A percentile compares a stretch with the other conserved stretches of the same genome.
Conservation (phyloP, 2,888 invertebrate species). For the Blomia tropicalis region DNA sequence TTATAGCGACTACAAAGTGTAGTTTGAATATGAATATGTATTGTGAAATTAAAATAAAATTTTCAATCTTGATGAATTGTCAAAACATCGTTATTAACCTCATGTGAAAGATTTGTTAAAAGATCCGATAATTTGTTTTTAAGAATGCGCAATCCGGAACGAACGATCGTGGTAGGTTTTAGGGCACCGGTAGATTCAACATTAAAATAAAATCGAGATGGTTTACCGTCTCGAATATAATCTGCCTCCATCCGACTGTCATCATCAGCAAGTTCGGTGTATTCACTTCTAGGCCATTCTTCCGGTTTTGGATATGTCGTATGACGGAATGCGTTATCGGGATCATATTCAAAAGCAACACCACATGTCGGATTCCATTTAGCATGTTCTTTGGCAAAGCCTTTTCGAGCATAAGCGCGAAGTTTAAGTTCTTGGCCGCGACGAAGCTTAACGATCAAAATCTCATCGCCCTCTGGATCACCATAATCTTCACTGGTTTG, state of each 20-base stretch:
- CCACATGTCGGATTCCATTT: conserved; percentile 99
- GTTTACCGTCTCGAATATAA: conserved; percentile 82
- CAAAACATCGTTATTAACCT: conserved; percentile 29
- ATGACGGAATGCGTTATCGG: conserved; percentile 89
- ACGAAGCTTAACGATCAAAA: conserved; percentile 53
- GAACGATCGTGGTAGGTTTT: conserved; percentile 87
- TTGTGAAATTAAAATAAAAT: neutral
- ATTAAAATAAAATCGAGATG: conserved; percentile 90
- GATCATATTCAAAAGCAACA: conserved; percentile 97
- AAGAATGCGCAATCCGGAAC: conserved; percentile 77
- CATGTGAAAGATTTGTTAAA: conserved; percentile 71
- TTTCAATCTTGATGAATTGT: conserved; percentile 23
- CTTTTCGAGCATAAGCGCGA: conserved; percentile 88
- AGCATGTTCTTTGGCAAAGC: conserved; percentile 93
- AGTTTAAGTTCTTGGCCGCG: conserved; percentile 83
- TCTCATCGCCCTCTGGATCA: conserved; percentile 37
- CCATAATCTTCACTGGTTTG: conserved; percentile 53
- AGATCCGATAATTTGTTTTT: conserved; percentile 90
- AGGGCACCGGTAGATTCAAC: conserved; percentile 89
- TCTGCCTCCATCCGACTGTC: conserved; percentile 59
- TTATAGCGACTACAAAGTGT: neutral
- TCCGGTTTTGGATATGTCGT: conserved; percentile 89
- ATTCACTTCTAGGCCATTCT: conserved; percentile 98
- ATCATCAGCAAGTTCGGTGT: conserved; percentile 77
- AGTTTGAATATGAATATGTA: neutral